phyloP scores from a whole-genome alignment of 2,113 vertebrate genomes.

The Gavia stellata region DNA sequence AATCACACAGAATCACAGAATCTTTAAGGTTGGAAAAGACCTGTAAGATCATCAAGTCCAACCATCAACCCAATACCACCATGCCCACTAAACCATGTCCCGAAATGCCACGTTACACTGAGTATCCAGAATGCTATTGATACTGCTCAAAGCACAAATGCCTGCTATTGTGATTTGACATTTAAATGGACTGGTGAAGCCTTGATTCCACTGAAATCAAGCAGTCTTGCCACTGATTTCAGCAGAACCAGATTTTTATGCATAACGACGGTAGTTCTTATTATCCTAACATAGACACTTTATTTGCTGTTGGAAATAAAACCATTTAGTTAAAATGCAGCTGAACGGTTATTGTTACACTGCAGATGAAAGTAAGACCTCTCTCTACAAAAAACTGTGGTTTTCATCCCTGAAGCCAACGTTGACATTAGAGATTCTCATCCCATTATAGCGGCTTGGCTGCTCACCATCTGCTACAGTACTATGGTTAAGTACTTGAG shows the following conservation, averaged over 20 bases:
- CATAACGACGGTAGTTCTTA: background rate
- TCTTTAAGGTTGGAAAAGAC: no score
- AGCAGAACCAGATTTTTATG: background rate
- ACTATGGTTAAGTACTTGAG: background rate
- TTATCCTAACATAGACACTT: background rate
- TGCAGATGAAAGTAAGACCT: background rate
- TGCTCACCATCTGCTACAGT: background rate
- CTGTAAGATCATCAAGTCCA: no score
- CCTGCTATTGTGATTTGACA: background rate
- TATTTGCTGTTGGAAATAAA: background rate
- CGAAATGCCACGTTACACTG: no score
- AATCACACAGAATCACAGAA: no score
- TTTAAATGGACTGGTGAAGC: background rate
- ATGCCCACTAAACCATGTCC: no score
- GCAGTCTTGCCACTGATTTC: background rate
- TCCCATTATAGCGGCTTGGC: constrained; percentile 16
- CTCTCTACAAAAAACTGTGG: background rate
- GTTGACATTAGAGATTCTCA: constrained; percentile 1
- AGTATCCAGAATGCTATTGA: background rate
- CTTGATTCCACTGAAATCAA: background rate
- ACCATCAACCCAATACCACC: no score
- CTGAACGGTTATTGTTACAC: background rate
- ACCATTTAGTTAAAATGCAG: background rate
- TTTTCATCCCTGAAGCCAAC: constrained; percentile 2
- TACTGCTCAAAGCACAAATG: background rate